phyloP scores from a whole-genome alignment of 2,888 invertebrate genomes.

The Trichopoda pennipes region DNA sequence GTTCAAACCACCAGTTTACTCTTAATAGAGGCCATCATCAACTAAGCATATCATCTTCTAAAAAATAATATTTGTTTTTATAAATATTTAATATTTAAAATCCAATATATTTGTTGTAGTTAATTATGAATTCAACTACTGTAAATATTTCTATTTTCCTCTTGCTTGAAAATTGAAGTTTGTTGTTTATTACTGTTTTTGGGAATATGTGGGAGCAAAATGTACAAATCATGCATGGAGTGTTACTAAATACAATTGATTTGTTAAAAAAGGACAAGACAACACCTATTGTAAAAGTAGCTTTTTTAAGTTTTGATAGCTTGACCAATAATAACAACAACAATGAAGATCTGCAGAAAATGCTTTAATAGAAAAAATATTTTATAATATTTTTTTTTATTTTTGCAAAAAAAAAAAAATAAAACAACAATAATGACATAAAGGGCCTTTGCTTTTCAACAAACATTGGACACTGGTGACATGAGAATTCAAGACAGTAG shows the following conservation, averaged over 20 bases:
- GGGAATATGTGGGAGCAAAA: slow-evolving; percentile 68
- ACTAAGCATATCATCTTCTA: too few relatives aligned
- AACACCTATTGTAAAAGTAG: slow-evolving; percentile 65
- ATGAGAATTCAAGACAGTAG: slow-evolving; percentile 55
- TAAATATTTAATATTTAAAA: too few relatives aligned
- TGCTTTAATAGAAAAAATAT: slow-evolving; percentile 14
- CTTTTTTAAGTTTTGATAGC: slow-evolving; percentile 38
- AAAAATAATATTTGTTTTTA: too few relatives aligned
- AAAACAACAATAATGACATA: slow-evolving; percentile 61
- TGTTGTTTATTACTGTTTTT: slow-evolving; percentile 67
- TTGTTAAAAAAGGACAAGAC: slow-evolving; percentile 68
- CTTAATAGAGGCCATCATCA: too few relatives aligned
- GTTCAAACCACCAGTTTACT: too few relatives aligned
- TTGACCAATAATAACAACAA: slow-evolving; percentile 27
- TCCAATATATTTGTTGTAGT: neutral
- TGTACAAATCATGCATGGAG: slow-evolving; percentile 68
- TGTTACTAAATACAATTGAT: slow-evolving; percentile 69
- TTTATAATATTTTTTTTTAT: slow-evolving; percentile 21
- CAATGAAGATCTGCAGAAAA: neutral
- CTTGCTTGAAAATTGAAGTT: slow-evolving; percentile 57
- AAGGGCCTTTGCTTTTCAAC: slow-evolving; percentile 59
- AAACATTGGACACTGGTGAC: slow-evolving; percentile 35
- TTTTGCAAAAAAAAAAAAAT: slow-evolving; percentile 7
- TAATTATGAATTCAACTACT: slow-evolving; percentile 36
- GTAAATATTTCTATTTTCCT: slow-evolving; percentile 1